Evolutionary conservation across 2,888 invertebrate species (phyloP), one percentile per base, ranked within the genome.

Genomic region (Mellilla xanthometata): DNA sequence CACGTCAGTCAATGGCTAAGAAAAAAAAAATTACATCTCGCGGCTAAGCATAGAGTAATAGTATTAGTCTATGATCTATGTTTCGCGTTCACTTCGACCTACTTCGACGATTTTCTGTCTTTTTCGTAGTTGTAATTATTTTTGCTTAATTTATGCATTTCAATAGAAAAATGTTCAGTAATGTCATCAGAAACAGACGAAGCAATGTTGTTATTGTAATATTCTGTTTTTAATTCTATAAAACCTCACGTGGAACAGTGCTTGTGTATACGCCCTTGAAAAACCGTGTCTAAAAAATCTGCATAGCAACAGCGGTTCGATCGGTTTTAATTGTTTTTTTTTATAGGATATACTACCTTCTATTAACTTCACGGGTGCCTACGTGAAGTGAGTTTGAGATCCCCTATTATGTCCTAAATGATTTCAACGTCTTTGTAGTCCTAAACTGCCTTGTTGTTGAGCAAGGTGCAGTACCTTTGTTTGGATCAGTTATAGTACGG

Each of bases 221-320:
- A 19, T 19, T 19, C 15, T 5, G 15, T 19, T 22, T 30, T 24
- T n/a, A 9, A 42, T 19, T 26, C 13, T 24, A 12, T 9, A 9
- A 30, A 49, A 70, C 54, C 53, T 61, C 55, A 58, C 66, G 63
- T 60, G 48, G 54, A 56, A 57, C 53, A 67, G 66, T 62, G 52
- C 56, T 60, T 61, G 72, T 68, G 75, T 68, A 72, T 72, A 77
- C 83, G 87, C 83, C 85, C 87, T 86, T 87, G 88, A 86, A 83
- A n/a, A 84, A 79, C 68, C 57, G 76, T 78, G 78, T 76, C 52
- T 72, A 68, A 76, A 78, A 83, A 84, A 72, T 78, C 76, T 77
- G 88, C 88, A 82, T 88, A 87, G 88, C 86, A 88, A 88, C 88
- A 88, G 79, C 72, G 70, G 68, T 81, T 75, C 65, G 67, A 72